Evolutionary conservation across 2,888 invertebrate species (phyloP), one percentile per base, ranked within the genome.

Genomic region (Sepioteuthis lessoniana): DNA sequence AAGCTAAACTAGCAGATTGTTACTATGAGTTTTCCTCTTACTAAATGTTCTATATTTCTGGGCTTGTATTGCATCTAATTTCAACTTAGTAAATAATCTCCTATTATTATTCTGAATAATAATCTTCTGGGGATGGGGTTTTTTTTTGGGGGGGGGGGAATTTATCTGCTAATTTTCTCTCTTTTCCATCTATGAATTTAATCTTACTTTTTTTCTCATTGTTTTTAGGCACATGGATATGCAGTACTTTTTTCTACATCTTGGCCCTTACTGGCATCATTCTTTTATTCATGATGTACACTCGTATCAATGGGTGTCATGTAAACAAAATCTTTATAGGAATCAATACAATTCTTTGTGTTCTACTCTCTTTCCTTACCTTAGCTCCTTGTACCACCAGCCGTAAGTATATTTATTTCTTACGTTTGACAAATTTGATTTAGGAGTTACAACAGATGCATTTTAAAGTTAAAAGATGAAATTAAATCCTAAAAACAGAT

Each of bases 251-350:
- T 31, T 96, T 97, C 94, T 97, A 97, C 95, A 94, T 95, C 46
- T 94, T 96, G 28, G 96, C 97, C 35, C 95, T 96, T 31, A 95
- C 95, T 47, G 97, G 96, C n/a, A 95, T 96, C 28, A 95, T 97
- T 35, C 95, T 97, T 37, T 95, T 97, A 42, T 97, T 96, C 94
- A 95, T 97, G 94, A 97, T 96, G 95, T 97, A 97, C 95, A 97
- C 97, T 13, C 95, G 96, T 21, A 95, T 95, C 25, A 95, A 96
- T 50, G 96, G 96, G 46, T 97, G 97, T 94, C 94, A 95, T 31
- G 96, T 96, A 93, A 97, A 97, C 95, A 97, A 97, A 94, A 96
- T 97, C 76, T 97, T 97, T 94, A 97, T 97, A 42, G 96, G 97
- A 28, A 95, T 97, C 94, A 97, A 97, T 95, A 96, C 96, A 21